Percentiles rank a stretch among this genome's conserved stretches.
Conservation (phyloP, 2,888 invertebrate genomes). For the Trichopoda pennipes region DNA sequence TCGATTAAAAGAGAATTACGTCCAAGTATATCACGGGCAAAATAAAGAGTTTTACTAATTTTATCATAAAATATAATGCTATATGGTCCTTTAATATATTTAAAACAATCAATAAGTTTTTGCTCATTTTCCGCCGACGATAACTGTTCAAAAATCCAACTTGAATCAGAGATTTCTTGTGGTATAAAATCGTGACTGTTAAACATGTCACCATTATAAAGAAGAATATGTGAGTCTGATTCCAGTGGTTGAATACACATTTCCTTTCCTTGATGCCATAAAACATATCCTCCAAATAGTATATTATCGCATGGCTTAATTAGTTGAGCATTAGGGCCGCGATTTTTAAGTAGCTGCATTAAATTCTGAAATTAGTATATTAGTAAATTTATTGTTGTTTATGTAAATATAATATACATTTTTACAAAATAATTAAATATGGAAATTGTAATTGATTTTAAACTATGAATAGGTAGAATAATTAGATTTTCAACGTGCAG, state of each 20-base stretch:
- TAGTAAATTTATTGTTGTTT: not conserved
- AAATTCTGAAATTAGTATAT: constrained; percentile 34
- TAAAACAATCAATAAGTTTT: constrained; percentile 81
- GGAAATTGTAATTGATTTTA: too few species aligned
- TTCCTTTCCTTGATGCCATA: constrained; percentile 91
- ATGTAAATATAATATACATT: not conserved
- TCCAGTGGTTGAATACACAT: constrained; percentile 87
- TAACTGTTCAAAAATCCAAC: constrained; percentile 81
- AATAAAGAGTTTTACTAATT: constrained; percentile 84
- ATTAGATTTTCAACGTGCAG: too few species aligned
- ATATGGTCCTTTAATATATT: constrained; percentile 89
- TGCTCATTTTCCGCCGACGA: constrained; percentile 72
- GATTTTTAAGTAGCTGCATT: constrained; percentile 63
- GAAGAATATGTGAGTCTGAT: constrained; percentile 84
- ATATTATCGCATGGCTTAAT: constrained; percentile 16
- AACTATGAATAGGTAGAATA: too few species aligned
- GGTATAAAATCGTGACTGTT: constrained; percentile 79
- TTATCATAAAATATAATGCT: constrained; percentile 89
- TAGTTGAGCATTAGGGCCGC: constrained; percentile 71
- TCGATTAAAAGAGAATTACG: constrained; percentile 90
- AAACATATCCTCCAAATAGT: constrained; percentile 83
- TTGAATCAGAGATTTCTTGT: constrained; percentile 82
- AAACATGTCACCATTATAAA: constrained; percentile 96
- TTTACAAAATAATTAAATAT: too few species aligned
- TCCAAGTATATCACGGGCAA: constrained; percentile 92